Conservation (phyloP, 2,888 invertebrate genomes). For the Cyclophora albipunctata region DNA sequence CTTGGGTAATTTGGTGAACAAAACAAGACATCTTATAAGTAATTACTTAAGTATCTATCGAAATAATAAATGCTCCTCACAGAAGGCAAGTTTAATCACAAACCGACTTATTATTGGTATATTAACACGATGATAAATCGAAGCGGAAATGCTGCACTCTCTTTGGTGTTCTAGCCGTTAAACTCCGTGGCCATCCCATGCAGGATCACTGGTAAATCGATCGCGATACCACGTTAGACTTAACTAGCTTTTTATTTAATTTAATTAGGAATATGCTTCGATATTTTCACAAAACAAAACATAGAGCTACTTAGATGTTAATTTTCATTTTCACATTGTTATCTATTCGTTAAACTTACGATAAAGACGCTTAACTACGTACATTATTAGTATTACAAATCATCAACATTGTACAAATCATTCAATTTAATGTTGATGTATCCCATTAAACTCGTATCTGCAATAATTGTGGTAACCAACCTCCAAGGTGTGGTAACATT, state of each 20-base stretch:
- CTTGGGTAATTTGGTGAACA: conserved; percentile 23
- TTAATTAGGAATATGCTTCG: background rate
- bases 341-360: no score
- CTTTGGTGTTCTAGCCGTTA: conserved; percentile 75
- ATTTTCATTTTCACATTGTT: no score
- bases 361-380: no score
- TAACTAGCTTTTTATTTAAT: background rate
- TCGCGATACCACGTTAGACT: conserved; percentile 1
- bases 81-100: conserved; percentile 30
- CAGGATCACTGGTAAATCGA: conserved; percentile 23
- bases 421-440: no score
- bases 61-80: conserved; percentile 29
- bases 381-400: no score
- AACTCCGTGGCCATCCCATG: conserved; percentile 31
- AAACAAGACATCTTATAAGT: conserved; percentile 1
- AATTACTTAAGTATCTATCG: conserved; percentile 15
- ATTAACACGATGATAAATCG: conserved; percentile 26
- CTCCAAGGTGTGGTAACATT: no score
- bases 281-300: background rate
- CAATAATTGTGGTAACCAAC: no score
- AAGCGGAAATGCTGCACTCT: conserved; percentile 33
- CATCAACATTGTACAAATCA: no score
- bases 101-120: conserved; percentile 30
- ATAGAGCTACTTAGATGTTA: background rate
- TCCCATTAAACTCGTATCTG: no score